These are phyloP conservation scores for Epinotia demarniana DNA, from an alignment of 2,888 invertebrate species.

Conservation along the genomic window DNA sequence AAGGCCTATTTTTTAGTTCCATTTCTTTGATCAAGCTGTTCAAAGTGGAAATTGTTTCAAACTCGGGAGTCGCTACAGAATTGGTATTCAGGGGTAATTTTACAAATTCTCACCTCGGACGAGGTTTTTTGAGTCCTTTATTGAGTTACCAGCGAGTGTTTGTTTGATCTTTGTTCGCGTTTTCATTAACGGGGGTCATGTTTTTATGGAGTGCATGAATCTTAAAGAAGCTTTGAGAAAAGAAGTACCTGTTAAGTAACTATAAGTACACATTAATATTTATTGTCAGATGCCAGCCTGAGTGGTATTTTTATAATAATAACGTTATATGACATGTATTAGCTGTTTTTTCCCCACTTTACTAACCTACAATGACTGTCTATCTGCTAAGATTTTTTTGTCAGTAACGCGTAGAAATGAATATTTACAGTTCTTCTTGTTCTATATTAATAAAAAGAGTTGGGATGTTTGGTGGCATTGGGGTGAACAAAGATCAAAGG, in stretches of 20 bases:
- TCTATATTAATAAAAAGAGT: too few species aligned
- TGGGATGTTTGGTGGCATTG: too few species aligned
- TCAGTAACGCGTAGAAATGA: too few species aligned
- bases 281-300: background rate
- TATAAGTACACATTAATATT: constrained; percentile 27
- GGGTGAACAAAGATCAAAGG: too few species aligned
- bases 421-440: too few species aligned
- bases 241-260: background rate
- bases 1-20: constrained; percentile 80
- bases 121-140: constrained; percentile 45
- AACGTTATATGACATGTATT: background rate
- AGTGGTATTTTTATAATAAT: background rate
- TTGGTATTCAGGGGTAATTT: constrained; percentile 79
- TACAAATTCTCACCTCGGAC: constrained; percentile 74
- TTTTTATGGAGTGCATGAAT: constrained; percentile 21
- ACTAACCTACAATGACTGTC: too few species aligned
- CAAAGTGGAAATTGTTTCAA: constrained; percentile 80
- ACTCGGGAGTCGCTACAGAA: constrained; percentile 69
- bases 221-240: constrained; percentile 1
- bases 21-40: constrained; percentile 81
- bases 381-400: too few species aligned
- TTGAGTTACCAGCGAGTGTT: constrained; percentile 45
- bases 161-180: constrained; percentile 47
- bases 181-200: constrained; percentile 34
- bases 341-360: too few species aligned